Evolutionary conservation across 2,113 vertebrate species (phyloP), one percentile per base, ranked within the genome.

Genomic region (Cacatua alba): DNA sequence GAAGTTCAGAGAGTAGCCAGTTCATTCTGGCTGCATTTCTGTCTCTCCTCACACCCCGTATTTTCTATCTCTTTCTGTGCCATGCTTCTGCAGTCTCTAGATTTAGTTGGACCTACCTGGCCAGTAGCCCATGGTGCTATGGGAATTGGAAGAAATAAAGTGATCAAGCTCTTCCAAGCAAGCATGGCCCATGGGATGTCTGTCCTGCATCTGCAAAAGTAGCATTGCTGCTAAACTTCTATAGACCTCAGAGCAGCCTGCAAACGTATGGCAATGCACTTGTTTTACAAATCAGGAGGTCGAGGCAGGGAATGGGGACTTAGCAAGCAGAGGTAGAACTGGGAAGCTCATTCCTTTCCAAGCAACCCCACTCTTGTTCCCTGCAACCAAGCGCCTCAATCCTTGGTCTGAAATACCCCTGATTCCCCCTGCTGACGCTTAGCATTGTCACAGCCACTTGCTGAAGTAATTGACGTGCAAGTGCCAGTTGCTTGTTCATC

Each of bases 391-490:
- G 33, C 41, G 10, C 86, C 77, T 52, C 53, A 31, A 44, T 82
- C 24, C 68, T 83, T 88, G 28, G 35, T 77, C 75, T 77, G 49
- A 86, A 90, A 81, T 62, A 43, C 48, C 69, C 25, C 64, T 63
- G 44, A 16, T 9, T 6, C 4, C 7, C 18, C 55, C 69, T 43
- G 44, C 74, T 90, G 71, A 59, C 76, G 44, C 59, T 94, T 69
- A 55, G 43, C 83, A 71, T 75, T 59, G 13, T 23, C 57, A 64
- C 69, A 94, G 72, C 24, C 43, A 44, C 78, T 81, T 1, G 14
- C 71, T 94, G 52, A 72, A 91, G 72, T 95, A 95, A 93, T 75
- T 92, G 86, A 95, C 81, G 68, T 84, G 95, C 95, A 96, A 88
- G 84, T 91, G 82, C 85, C 84, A 59, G 82, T 76, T 85, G 79